phyloP scores from a whole-genome alignment of 1,140 invertebrate genomes.

The Anastrepha obliqua region DNA sequence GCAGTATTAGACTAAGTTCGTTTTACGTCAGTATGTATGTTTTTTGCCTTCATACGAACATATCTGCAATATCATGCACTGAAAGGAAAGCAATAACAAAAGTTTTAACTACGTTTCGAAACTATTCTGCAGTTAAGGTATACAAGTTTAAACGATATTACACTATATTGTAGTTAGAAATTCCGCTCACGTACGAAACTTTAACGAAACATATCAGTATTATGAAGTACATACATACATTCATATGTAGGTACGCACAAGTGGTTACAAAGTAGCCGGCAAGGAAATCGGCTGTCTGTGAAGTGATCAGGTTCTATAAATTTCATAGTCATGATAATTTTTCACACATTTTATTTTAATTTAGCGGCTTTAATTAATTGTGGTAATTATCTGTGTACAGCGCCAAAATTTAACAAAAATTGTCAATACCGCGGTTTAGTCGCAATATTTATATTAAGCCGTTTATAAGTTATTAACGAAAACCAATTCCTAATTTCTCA shows the following conservation, averaged over 20 bases:
- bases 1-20: not conserved
- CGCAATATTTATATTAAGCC: too few relatives aligned
- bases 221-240: not conserved
- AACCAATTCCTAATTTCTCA: too few relatives aligned
- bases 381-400: too few relatives aligned
- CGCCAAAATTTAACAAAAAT: too few relatives aligned
- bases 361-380: too few relatives aligned
- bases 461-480: too few relatives aligned
- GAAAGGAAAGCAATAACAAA: slow-evolving; percentile 10
- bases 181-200: slow-evolving; percentile 31
- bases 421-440: too few relatives aligned
- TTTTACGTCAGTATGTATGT: not conserved
- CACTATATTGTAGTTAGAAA: not conserved
- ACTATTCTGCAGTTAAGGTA: not conserved
- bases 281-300: too few relatives aligned
- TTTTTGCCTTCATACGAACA: not conserved
- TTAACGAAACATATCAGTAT: slow-evolving; percentile 27
- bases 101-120: slow-evolving; percentile 16
- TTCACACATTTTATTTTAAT: too few relatives aligned
- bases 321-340: too few relatives aligned
- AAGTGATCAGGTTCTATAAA: too few relatives aligned
- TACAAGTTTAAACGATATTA: slow-evolving; percentile 27
- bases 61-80: slow-evolving; percentile 22
- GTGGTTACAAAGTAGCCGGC: too few relatives aligned
- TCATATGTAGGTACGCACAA: not conserved